Evolutionary conservation across 2,888 invertebrate species (phyloP).

Genomic region (Limnephilus marmoratus): DNA sequence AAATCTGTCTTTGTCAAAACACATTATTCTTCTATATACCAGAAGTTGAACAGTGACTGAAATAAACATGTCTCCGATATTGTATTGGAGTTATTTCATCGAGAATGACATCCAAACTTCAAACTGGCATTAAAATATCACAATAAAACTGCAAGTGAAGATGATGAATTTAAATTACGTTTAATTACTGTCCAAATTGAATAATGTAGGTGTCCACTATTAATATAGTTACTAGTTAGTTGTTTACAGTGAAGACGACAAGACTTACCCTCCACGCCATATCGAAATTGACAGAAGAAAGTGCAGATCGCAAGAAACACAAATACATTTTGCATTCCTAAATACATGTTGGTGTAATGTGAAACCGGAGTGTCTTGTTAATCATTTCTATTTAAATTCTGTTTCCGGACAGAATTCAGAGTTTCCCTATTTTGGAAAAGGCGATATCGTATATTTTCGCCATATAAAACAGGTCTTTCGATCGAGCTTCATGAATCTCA

Average conservation of each 20-base stretch:
- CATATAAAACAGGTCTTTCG: background rate
- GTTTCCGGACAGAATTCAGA: background rate
- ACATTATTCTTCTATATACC: background rate
- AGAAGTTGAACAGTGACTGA: background rate
- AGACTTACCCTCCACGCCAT: slow-evolving; percentile 52
- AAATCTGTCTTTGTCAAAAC: background rate
- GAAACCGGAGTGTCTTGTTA: slow-evolving; percentile 2
- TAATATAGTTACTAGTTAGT: too few species aligned
- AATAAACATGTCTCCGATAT: background rate
- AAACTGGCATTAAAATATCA: background rate
- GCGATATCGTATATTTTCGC: background rate
- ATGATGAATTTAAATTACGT: background rate
- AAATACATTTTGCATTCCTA: slow-evolving; percentile 42
- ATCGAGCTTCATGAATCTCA: background rate
- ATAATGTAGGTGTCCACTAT: background rate
- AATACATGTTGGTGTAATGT: slow-evolving; percentile 45
- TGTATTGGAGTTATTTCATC: background rate
- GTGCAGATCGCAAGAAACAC: slow-evolving; percentile 12
- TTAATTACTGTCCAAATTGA: background rate
- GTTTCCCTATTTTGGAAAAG: background rate
- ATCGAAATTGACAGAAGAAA: slow-evolving; percentile 41
- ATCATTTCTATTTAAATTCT: slow-evolving; percentile 47
- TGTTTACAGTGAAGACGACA: slow-evolving; percentile 11
- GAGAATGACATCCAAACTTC: background rate
- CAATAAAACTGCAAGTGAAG: background rate